These are phyloP conservation scores for Cairina moschata DNA, from an alignment of 2,113 vertebrate species.

Conservation along the genomic window DNA sequence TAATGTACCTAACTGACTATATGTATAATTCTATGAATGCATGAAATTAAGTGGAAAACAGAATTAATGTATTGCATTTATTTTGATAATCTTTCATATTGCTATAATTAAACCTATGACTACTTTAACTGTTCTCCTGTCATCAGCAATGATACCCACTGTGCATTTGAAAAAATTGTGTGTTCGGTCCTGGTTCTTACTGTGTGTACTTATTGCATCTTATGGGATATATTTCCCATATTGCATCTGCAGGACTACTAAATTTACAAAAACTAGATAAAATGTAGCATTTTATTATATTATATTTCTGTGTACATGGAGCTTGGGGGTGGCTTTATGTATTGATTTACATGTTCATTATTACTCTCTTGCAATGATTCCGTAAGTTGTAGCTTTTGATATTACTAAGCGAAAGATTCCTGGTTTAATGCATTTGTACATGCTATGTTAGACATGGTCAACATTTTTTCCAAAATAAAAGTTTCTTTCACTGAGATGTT, in stretches of 20 bases:
- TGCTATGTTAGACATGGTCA: not conserved
- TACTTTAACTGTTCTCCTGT: conserved; percentile 1
- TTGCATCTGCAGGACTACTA: not conserved
- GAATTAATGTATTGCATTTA: not conserved
- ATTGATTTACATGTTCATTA: not conserved
- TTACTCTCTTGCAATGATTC: not conserved
- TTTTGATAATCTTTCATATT: conserved; percentile 29
- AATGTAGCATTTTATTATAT: conserved; percentile 51
- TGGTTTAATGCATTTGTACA: not conserved
- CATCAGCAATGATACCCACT: not conserved
- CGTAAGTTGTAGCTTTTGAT: not conserved
- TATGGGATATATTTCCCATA: not conserved
- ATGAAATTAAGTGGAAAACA: not conserved
- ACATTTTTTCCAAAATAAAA: not conserved
- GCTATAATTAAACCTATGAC: not conserved
- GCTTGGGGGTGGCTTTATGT: not conserved
- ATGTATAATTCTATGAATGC: not conserved
- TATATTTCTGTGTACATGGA: no score
- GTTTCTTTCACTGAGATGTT: not conserved
- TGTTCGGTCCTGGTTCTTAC: conserved; percentile 1
- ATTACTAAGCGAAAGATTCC: not conserved
- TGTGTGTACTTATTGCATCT: not conserved
- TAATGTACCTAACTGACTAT: not conserved
- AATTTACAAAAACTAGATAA: not conserved
- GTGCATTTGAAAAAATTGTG: not conserved